Conservation (phyloP, 2,888 invertebrate species). For the Eupithecia insigniata region DNA sequence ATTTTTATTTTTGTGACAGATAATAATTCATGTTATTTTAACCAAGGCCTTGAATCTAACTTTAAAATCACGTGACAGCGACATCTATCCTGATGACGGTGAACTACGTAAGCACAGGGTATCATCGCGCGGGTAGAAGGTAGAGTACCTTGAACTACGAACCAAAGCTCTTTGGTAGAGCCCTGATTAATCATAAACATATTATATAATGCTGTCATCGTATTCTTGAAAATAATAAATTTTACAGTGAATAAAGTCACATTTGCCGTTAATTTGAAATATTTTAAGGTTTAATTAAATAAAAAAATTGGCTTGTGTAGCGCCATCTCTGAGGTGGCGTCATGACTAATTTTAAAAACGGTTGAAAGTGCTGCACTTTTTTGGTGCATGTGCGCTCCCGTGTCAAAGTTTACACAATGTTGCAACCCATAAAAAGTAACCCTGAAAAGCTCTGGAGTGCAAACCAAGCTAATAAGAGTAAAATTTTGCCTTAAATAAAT, state of each 20-base stretch:
- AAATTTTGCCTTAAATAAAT: background rate
- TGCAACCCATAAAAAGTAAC: slow-evolving; percentile 27
- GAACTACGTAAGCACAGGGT: slow-evolving; percentile 26
- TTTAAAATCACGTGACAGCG: slow-evolving; percentile 20
- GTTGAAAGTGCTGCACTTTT: slow-evolving; percentile 53
- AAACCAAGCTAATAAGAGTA: background rate
- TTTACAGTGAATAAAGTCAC: background rate
- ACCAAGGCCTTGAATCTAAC: background rate
- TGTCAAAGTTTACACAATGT: slow-evolving; percentile 29
- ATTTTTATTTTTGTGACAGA: background rate
- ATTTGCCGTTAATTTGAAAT: background rate
- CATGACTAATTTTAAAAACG: slow-evolving; percentile 51
- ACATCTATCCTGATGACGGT: slow-evolving; percentile 36
- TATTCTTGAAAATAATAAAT: background rate
- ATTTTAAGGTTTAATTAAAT: background rate
- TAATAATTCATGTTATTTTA: background rate
- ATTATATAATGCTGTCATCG: background rate
- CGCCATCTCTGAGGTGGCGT: slow-evolving; percentile 72
- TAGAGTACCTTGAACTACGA: background rate
- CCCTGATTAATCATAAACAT: no score
- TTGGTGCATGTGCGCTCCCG: slow-evolving; percentile 58
- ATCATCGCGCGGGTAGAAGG: slow-evolving; percentile 4
- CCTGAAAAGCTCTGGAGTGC: background rate
- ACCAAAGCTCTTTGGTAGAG: background rate
- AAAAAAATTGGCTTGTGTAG: slow-evolving; percentile 24